Conservation (phyloP, 1,140 invertebrate species). For the Bilobella aurantiaca region DNA sequence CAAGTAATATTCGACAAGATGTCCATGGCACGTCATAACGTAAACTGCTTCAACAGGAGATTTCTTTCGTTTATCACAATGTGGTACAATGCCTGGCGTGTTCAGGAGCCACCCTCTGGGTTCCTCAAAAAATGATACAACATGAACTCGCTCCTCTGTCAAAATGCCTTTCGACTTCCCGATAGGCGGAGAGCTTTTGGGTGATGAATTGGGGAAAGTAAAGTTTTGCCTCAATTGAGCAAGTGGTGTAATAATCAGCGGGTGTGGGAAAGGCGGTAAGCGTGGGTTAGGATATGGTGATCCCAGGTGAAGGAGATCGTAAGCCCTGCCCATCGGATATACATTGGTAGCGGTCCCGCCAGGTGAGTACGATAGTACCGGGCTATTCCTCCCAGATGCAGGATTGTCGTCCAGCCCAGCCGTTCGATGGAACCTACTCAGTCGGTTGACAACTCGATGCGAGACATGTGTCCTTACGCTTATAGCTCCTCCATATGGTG, state of each 20-base stretch:
- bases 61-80: slow-evolving; percentile 42
- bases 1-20: slow-evolving; percentile 78
- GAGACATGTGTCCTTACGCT: slow-evolving; percentile 85
- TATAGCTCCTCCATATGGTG: slow-evolving; percentile 87
- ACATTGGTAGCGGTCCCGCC: slow-evolving; percentile 40
- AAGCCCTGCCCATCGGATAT: slow-evolving; percentile 41
- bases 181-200: slow-evolving; percentile 23
- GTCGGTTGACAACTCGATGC: slow-evolving; percentile 83
- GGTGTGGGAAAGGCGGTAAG: slow-evolving; percentile 76
- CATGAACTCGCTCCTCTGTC: slow-evolving; percentile 26
- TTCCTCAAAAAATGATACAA: slow-evolving; percentile 57
- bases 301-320: slow-evolving; percentile 41
- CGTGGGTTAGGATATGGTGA: slow-evolving; percentile 77
- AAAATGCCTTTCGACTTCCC: slow-evolving; percentile 23
- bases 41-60: slow-evolving; percentile 69
- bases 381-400: slow-evolving; percentile 62
- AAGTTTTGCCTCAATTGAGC: slow-evolving; percentile 66
- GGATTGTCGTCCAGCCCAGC: slow-evolving; percentile 65
- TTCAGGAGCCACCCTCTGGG: slow-evolving; percentile 57
- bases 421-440: slow-evolving; percentile 89
- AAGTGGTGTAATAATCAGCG: slow-evolving; percentile 62
- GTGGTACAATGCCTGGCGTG: slow-evolving; percentile 41
- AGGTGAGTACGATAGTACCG: slow-evolving; percentile 52
- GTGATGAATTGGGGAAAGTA: slow-evolving; percentile 13
- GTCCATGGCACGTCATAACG: slow-evolving; percentile 76